Conservation (phyloP, 2,797 vertebrate species). For the Pachyuromys duprasi region DNA sequence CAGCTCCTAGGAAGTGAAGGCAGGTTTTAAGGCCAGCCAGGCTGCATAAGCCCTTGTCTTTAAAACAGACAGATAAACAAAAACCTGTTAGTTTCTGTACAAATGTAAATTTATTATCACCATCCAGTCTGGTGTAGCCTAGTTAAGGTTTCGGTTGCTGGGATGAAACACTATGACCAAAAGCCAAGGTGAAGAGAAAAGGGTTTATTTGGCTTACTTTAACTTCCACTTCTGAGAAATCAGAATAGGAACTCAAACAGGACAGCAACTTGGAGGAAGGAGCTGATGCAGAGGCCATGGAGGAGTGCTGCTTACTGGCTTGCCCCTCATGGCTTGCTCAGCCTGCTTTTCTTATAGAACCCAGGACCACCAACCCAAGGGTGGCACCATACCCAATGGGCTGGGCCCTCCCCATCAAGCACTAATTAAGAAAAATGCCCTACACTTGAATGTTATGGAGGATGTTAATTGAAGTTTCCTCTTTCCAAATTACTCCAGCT, state of each 20-base stretch:
- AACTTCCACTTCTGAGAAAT: not conserved
- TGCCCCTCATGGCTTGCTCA: not conserved
- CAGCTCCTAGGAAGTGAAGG: not conserved
- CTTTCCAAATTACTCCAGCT: not conserved
- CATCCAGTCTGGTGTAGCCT: not conserved
- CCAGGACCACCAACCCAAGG: not conserved
- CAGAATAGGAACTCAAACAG: not conserved
- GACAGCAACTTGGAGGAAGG: not conserved
- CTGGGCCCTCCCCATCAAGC: not conserved
- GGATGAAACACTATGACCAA: not conserved
- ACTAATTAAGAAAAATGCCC: not conserved
- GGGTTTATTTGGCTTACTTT: not conserved
- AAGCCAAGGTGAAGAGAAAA: not conserved
- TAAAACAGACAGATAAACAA: not conserved
- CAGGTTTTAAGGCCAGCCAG: not conserved
- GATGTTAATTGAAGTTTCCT: not conserved
- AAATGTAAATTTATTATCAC: conserved; percentile 39
- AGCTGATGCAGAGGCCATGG: not conserved
- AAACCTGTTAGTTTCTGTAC: conserved; percentile 5
- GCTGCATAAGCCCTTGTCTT: not conserved
- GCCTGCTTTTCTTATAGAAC: not conserved
- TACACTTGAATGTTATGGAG: not conserved
- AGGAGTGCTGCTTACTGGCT: not conserved
- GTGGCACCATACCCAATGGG: not conserved
- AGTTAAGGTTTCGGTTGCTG: not conserved